phyloP scores from a whole-genome alignment of 2,797 vertebrate genomes.

The Oryzias dopingdopingensis region DNA sequence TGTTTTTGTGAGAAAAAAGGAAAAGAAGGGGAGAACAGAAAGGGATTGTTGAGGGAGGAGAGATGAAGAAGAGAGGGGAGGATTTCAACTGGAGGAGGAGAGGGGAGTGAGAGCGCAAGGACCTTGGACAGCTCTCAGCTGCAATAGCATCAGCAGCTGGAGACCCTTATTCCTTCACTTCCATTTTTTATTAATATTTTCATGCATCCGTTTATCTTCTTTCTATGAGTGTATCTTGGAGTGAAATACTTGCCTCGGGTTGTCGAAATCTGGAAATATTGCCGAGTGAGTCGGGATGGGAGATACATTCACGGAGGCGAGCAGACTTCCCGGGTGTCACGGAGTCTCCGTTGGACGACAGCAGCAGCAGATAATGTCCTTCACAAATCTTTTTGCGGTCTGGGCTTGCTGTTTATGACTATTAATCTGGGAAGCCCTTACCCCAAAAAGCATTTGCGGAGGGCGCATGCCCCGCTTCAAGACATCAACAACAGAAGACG shows the following conservation, averaged over 20 bases:
- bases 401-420: slow-evolving; percentile 99
- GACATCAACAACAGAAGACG: slow-evolving; percentile 50
- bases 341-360: slow-evolving; percentile 66
- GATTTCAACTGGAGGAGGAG: slow-evolving; percentile 65
- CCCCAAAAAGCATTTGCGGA: slow-evolving; percentile 99
- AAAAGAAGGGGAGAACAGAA: not conserved
- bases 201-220: slow-evolving; percentile 31
- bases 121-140: slow-evolving; percentile 78
- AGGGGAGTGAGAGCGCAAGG: slow-evolving; percentile 59
- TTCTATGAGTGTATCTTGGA: slow-evolving; percentile 45
- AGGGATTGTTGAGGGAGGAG: slow-evolving; percentile 32
- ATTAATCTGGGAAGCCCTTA: slow-evolving; percentile 99
- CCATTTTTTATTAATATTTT: slow-evolving; percentile 10
- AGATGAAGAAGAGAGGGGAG: slow-evolving; percentile 51
- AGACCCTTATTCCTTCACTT: slow-evolving; percentile 47
- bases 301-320: slow-evolving; percentile 55
- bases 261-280: slow-evolving; percentile 71
- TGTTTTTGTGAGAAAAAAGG: slow-evolving; percentile 39
- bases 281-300: slow-evolving; percentile 60
- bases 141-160: slow-evolving; percentile 70
- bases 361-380: slow-evolving; percentile 79
- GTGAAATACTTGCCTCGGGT: slow-evolving; percentile 69
- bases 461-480: slow-evolving; percentile 85
- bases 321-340: slow-evolving; percentile 56
- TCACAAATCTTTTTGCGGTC: slow-evolving; percentile 99